Conservation (phyloP, 2,888 invertebrate species). For the Acronicta leporina region DNA sequence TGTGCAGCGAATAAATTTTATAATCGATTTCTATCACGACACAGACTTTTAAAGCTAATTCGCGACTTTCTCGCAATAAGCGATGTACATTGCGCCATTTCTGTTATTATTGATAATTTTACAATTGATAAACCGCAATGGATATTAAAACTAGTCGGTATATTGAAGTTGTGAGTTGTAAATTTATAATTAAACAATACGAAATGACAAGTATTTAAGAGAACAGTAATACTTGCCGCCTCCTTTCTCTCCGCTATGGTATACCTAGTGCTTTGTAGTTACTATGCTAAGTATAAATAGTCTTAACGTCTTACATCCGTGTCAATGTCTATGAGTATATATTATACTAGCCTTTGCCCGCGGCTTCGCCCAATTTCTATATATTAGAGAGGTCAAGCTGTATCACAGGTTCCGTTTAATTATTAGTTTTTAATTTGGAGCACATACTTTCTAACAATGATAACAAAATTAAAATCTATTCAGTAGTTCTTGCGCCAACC, state of each 20-base stretch:
- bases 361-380: too few relatives aligned
- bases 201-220: conserved; percentile 25
- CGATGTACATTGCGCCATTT: not conserved
- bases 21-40: conserved; percentile 33
- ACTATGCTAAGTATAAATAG: conserved; percentile 14
- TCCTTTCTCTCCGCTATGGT: conserved; percentile 32
- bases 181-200: conserved; percentile 31
- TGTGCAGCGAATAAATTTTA: conserved; percentile 6
- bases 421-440: too few relatives aligned
- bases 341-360: too few relatives aligned
- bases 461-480: too few relatives aligned
- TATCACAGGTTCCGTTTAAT: too few relatives aligned
- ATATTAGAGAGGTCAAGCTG: too few relatives aligned
- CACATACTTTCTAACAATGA: too few relatives aligned
- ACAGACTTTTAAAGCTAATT: not conserved
- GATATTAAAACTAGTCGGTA: not conserved
- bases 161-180: not conserved
- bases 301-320: conserved; percentile 26
- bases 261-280: not conserved
- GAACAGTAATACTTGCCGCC: conserved; percentile 24
- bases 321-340: conserved; percentile 15
- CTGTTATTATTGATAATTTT: not conserved
- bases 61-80: not conserved
- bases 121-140: not conserved
- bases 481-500: too few relatives aligned